These are phyloP conservation scores for Lepidocolaptes lacrymiger DNA, from an alignment of 2,797 vertebrate species.

Conservation along the genomic window DNA sequence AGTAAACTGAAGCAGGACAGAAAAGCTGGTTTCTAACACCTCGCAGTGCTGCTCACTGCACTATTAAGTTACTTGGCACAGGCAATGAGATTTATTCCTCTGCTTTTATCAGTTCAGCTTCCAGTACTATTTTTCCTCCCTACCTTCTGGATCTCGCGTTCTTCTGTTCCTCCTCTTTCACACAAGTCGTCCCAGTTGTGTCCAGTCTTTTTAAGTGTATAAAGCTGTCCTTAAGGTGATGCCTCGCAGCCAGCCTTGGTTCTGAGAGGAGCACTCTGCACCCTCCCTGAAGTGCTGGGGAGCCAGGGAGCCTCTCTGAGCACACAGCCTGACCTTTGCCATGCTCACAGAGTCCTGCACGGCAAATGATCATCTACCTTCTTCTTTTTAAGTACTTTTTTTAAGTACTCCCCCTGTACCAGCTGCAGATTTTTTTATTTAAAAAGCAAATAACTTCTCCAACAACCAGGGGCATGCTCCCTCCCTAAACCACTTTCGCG, in stretches of 20 bases:
- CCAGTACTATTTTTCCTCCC: not conserved
- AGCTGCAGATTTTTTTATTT: not conserved
- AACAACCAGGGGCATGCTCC: not conserved
- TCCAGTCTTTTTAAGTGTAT: not conserved
- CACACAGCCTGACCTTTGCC: not conserved
- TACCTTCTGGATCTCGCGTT: not conserved
- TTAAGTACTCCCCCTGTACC: not conserved
- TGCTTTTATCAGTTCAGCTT: not conserved
- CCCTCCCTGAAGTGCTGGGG: not conserved
- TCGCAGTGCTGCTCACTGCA: not conserved
- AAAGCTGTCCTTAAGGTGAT: not conserved
- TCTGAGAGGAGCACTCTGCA: not conserved
- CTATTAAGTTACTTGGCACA: not conserved
- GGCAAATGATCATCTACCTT: not conserved
- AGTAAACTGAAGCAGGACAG: not conserved
- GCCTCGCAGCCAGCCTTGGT: not conserved
- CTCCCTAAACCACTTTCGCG: not conserved
- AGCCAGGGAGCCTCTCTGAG: not conserved
- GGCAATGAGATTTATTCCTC: not conserved
- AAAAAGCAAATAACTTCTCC: not conserved
- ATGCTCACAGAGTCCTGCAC: not conserved
- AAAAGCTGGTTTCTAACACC: not conserved
- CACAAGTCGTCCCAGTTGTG: not conserved
- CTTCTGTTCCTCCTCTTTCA: not conserved
- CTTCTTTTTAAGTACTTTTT: not conserved